Evolutionary conservation across 1,140 invertebrate species (phyloP).

Genomic region (Pararge aegeria): DNA sequence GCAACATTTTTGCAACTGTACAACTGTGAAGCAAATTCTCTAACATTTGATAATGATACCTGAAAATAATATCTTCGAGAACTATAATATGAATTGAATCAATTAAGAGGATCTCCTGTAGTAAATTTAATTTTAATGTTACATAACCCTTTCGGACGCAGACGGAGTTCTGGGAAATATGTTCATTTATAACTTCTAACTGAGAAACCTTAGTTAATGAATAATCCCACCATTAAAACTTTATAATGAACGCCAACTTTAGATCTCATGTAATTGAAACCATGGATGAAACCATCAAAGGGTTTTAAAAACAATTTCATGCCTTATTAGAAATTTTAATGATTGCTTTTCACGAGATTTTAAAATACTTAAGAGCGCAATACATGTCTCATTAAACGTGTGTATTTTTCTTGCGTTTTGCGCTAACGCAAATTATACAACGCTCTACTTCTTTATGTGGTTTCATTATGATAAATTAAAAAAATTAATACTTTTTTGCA

Average conservation of each 20-base stretch:
- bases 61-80: no score
- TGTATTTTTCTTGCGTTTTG: no score
- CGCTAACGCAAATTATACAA: no score
- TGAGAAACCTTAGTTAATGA: conserved; percentile 13
- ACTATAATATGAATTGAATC: no score
- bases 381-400: no score
- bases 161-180: neutral
- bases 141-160: neutral
- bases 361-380: no score
- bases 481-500: no score
- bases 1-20: no score
- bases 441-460: no score
- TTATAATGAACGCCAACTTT: conserved; percentile 18
- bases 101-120: neutral
- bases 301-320: neutral
- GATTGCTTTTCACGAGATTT: neutral
- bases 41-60: no score
- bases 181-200: neutral
- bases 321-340: neutral
- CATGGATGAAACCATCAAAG: conserved; percentile 6
- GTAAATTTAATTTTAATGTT: neutral
- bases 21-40: no score
- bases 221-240: conserved; percentile 18
- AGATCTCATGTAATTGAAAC: conserved; percentile 7
- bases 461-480: no score